Evolutionary conservation across 2,888 invertebrate species (phyloP).

Genomic region (Eilema caniola): DNA sequence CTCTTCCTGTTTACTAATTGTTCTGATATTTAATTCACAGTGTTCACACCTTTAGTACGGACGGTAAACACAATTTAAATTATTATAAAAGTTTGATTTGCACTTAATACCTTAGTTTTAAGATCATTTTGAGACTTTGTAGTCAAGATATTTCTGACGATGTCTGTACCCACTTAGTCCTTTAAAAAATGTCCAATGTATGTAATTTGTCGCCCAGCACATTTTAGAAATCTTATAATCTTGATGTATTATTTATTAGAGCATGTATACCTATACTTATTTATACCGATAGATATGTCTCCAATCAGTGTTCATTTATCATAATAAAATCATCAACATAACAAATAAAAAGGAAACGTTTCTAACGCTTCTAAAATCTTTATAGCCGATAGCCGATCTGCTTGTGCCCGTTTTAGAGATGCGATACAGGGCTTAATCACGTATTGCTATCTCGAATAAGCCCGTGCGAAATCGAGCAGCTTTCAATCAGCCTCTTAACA

Average conservation of each 20-base stretch:
- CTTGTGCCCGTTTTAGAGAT: conserved; percentile 42
- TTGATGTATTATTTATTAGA: background rate
- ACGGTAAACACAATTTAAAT: no score
- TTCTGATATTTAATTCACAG: no score
- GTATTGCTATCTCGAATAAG: conserved; percentile 53
- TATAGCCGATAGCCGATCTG: conserved; percentile 38
- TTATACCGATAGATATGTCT: background rate
- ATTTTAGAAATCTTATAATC: no score
- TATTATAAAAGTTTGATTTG: no score
- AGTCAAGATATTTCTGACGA: no score
- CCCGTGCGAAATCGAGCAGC: conserved; percentile 73
- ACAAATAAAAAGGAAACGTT: conserved; percentile 8
- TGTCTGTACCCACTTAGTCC: background rate
- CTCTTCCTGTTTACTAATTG: no score
- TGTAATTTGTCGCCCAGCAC: no score
- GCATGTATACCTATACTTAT: background rate
- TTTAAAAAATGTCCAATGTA: background rate
- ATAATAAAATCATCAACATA: background rate
- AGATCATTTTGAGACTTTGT: no score
- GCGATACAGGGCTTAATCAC: conserved; percentile 49
- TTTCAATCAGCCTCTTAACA: conserved; percentile 73
- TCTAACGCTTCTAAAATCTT: conserved; percentile 24
- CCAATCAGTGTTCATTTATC: background rate
- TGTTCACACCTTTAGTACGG: no score
- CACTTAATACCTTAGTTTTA: no score